phyloP scores from a whole-genome alignment of 1,140 invertebrate species.

The Phenacoccus solenopsis region DNA sequence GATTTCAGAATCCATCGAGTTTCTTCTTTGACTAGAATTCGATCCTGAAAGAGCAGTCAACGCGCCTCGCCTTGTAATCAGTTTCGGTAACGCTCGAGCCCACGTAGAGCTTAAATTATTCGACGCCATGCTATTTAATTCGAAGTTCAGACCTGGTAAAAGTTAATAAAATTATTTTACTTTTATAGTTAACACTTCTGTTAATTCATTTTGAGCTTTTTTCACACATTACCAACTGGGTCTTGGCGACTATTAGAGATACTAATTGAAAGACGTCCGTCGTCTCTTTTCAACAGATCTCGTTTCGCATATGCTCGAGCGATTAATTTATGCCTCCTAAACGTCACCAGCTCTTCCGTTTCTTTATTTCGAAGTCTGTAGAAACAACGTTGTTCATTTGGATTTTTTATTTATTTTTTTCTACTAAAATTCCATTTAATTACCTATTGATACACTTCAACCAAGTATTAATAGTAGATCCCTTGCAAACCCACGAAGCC shows the following conservation, averaged over 20 bases:
- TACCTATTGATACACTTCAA: constrained; percentile 67
- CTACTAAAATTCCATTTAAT: constrained; percentile 18
- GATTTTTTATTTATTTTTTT: background rate
- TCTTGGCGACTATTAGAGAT: constrained; percentile 74
- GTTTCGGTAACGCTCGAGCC: constrained; percentile 73
- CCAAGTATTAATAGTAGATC: constrained; percentile 68
- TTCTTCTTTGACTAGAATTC: constrained; percentile 43
- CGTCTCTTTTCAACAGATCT: constrained; percentile 63
- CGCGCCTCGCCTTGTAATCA: constrained; percentile 68
- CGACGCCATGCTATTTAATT: constrained; percentile 63
- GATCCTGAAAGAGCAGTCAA: constrained; percentile 42
- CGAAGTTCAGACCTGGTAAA: constrained; percentile 55
- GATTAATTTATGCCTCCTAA: constrained; percentile 82
- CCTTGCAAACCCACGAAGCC: constrained; percentile 86
- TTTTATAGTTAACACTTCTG: background rate
- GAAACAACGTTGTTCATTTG: background rate
- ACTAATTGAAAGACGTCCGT: constrained; percentile 69
- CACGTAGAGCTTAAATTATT: constrained; percentile 63
- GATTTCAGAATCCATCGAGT: constrained; percentile 62
- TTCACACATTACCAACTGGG: constrained; percentile 51
- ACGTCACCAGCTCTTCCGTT: constrained; percentile 51
- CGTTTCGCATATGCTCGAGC: constrained; percentile 77
- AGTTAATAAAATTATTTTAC: background rate
- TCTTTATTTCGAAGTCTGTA: constrained; percentile 40
- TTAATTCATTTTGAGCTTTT: background rate